Percentiles rank a stretch among this genome's conserved stretches.
Conservation (phyloP, 2,113 vertebrate species). For the Corythornis cristatus region DNA sequence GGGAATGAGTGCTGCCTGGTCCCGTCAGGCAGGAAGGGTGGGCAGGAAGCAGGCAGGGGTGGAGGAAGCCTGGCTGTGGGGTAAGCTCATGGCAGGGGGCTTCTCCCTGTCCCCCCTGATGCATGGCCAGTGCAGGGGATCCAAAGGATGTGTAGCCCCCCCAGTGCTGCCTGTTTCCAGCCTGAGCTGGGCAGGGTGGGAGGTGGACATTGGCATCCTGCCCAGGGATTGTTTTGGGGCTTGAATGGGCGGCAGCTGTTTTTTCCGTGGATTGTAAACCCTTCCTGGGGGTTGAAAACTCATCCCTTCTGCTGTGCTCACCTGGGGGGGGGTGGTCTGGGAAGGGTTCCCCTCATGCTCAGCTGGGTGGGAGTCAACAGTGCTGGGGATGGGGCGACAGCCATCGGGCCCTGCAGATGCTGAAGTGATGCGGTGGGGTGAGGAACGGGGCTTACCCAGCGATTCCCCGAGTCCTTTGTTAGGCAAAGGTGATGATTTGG, state of each 20-base stretch:
- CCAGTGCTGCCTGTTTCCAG: neutral
- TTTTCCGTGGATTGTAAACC: conserved; percentile 41
- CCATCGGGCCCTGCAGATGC: neutral
- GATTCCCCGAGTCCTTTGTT: neutral
- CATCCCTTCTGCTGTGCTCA: accelerated
- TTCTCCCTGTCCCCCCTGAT: accelerated
- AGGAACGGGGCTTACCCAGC: neutral
- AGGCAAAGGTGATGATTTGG: neutral
- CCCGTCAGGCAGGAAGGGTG: neutral
- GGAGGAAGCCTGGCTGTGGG: neutral
- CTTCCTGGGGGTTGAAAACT: conserved; percentile 11
- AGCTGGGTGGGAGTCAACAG: neutral
- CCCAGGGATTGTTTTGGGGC: conserved; percentile 64
- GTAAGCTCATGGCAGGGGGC: neutral
- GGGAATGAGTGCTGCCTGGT: neutral
- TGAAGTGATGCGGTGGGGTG: neutral
- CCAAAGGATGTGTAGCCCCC: neutral
- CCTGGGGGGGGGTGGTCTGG: accelerated
- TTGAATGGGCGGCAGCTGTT: conserved; percentile 27
- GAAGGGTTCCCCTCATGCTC: accelerated
- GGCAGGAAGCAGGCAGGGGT: neutral
- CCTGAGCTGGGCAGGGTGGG: neutral
- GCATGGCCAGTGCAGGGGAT: accelerated
- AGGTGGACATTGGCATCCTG: neutral
- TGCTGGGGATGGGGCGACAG: neutral